These are phyloP conservation scores for Fulmarus glacialis DNA, from an alignment of 2,113 vertebrate species.

Conservation along the genomic window DNA sequence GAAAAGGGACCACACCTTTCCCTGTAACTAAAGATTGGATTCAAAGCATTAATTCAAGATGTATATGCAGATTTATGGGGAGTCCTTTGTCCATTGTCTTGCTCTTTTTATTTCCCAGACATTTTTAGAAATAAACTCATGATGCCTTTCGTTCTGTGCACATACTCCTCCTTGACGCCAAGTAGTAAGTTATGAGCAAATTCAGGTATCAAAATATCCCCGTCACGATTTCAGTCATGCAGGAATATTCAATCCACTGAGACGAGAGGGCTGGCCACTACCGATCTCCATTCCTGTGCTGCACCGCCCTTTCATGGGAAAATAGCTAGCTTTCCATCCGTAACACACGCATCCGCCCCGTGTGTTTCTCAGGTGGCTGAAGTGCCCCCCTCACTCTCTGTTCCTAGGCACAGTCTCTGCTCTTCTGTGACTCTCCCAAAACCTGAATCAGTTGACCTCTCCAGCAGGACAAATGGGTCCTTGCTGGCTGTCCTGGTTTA, in stretches of 20 bases:
- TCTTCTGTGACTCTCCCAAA: neutral
- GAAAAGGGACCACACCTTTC: neutral
- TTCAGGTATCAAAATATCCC: neutral
- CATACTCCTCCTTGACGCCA: neutral
- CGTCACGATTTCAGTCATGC: neutral
- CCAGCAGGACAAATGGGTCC: neutral
- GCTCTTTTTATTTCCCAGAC: neutral
- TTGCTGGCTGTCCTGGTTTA: too few relatives aligned
- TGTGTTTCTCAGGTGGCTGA: neutral
- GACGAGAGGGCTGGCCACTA: neutral
- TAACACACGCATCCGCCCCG: neutral
- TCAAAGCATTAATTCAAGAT: neutral
- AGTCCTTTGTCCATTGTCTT: neutral
- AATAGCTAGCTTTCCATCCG: rapidly evolving
- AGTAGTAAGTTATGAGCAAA: neutral
- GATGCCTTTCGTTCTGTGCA: neutral
- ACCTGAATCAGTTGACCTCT: neutral
- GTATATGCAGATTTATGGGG: neutral
- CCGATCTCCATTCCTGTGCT: neutral
- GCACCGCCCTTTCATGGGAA: neutral
- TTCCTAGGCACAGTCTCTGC: neutral
- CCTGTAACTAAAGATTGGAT: neutral
- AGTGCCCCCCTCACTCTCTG: neutral
- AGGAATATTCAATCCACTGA: neutral
- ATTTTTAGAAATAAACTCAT: neutral